Evolutionary conservation across 2,888 invertebrate species (phyloP).

Genomic region (Calliphora vomitoria): DNA sequence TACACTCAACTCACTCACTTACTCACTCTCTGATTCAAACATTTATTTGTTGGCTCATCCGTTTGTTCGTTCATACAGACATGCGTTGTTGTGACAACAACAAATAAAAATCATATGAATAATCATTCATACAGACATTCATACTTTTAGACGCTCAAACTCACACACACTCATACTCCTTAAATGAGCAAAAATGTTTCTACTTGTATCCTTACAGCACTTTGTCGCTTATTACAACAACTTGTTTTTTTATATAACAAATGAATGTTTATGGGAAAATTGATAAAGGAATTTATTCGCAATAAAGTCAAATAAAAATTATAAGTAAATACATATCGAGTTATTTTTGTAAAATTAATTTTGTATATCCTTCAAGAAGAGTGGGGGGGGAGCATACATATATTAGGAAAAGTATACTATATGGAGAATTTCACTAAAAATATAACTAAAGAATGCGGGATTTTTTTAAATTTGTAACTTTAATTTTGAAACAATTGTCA

Average conservation of each 20-base stretch:
- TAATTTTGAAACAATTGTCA: no score
- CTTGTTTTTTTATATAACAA: slow-evolving; percentile 62
- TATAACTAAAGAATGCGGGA: no score
- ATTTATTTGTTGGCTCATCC: slow-evolving; percentile 18
- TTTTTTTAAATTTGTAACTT: no score
- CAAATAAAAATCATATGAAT: slow-evolving; percentile 31
- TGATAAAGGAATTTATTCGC: slow-evolving; percentile 50
- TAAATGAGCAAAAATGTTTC: slow-evolving; percentile 66
- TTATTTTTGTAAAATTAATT: no score
- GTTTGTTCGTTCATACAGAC: neutral
- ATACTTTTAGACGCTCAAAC: neutral
- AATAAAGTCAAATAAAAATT: neutral
- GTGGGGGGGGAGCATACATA: no score
- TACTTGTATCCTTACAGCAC: slow-evolving; percentile 77
- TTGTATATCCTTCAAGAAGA: no score
- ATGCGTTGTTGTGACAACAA: slow-evolving; percentile 50
- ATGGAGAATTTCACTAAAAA: no score
- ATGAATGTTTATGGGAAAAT: slow-evolving; percentile 24
- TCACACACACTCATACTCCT: neutral
- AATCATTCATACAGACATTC: neutral
- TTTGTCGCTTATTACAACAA: slow-evolving; percentile 75
- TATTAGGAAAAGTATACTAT: no score
- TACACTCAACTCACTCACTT: neutral
- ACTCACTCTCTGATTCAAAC: neutral
- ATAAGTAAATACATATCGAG: no score